Percentiles rank a stretch among this genome's conserved stretches.
phyloP scores from a whole-genome alignment of 2,888 invertebrate species.

The Drosophila kambysellisi region DNA sequence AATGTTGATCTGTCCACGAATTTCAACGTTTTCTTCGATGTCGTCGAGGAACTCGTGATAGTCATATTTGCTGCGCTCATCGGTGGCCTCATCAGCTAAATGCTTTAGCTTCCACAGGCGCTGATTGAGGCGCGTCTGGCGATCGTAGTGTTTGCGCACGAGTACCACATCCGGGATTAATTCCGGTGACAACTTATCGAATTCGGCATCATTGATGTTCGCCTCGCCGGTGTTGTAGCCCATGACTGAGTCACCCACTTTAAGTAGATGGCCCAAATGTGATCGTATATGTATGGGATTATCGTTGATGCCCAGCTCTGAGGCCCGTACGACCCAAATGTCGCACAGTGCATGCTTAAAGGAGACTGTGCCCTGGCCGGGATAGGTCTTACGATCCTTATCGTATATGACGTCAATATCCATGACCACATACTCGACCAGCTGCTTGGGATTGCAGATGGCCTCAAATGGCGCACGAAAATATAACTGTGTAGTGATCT shows the following conservation, averaged over 20 bases:
- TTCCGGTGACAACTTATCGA: constrained; percentile 91
- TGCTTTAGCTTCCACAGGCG: constrained; percentile 97
- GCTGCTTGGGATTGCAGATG: constrained; percentile 95
- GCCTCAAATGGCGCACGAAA: constrained; percentile 95
- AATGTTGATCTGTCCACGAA: constrained; percentile 97
- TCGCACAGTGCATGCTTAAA: constrained; percentile 95
- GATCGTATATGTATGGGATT: constrained; percentile 94
- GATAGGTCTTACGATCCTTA: constrained; percentile 91
- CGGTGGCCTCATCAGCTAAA: constrained; percentile 89
- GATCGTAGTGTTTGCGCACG: constrained; percentile 96
- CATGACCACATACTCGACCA: constrained; percentile 97
- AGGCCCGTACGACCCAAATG: constrained; percentile 96
- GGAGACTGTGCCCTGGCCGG: constrained; percentile 95
- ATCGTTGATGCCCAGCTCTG: constrained; percentile 93
- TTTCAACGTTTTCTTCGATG: constrained; percentile 96
- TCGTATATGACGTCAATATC: constrained; percentile 90
- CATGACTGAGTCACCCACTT: constrained; percentile 96
- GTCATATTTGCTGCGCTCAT: constrained; percentile 90
- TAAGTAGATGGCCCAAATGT: constrained; percentile 96
- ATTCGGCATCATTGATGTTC: constrained; percentile 95
- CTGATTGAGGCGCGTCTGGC: constrained; percentile 89
- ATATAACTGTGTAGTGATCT: constrained; percentile 91
- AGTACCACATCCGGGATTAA: constrained; percentile 95
- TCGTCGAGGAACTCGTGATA: constrained; percentile 98
- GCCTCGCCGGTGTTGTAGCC: constrained; percentile 96